Evolutionary conservation across 2,113 vertebrate genomes (phyloP).

Genomic region (Nansenia antarctica): DNA sequence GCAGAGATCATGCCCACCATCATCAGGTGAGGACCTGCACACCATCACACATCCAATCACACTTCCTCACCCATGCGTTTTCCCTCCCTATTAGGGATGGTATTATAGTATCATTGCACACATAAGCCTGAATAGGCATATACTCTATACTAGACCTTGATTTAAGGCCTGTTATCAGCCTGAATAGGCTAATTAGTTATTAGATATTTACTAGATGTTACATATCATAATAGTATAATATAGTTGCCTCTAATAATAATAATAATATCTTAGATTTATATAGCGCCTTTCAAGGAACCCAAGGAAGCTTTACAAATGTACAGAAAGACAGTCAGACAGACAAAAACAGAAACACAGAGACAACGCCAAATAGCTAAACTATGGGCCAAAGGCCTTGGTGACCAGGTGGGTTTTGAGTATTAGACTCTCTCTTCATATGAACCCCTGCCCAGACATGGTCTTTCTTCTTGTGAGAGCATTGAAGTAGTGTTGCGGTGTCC

Average conservation of each 20-base stretch:
- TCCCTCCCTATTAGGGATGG: not conserved
- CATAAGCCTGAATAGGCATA: not conserved
- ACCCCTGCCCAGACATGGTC: not conserved
- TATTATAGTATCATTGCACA: too few relatives aligned
- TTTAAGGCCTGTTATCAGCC: too few relatives aligned
- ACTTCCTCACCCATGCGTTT: not conserved
- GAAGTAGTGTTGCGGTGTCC: not conserved
- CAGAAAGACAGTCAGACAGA: too few relatives aligned
- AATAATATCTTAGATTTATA: too few relatives aligned
- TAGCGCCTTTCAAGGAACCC: too few relatives aligned
- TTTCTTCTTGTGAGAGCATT: not conserved
- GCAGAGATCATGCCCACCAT: conserved; percentile 87
- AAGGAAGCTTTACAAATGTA: too few relatives aligned
- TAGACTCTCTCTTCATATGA: not conserved
- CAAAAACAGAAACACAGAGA: too few relatives aligned
- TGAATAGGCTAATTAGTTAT: not conserved
- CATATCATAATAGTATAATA: too few relatives aligned
- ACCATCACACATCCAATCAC: not conserved
- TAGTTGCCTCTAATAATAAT: too few relatives aligned
- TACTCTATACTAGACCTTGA: not conserved
- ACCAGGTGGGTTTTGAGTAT: too few relatives aligned
- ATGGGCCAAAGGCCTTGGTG: too few relatives aligned
- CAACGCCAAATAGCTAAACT: too few relatives aligned
- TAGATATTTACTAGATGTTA: not conserved
- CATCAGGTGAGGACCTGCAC: conserved; percentile 75